Conservation (phyloP, 2,113 vertebrate species). For the Formicarius rufipectus region DNA sequence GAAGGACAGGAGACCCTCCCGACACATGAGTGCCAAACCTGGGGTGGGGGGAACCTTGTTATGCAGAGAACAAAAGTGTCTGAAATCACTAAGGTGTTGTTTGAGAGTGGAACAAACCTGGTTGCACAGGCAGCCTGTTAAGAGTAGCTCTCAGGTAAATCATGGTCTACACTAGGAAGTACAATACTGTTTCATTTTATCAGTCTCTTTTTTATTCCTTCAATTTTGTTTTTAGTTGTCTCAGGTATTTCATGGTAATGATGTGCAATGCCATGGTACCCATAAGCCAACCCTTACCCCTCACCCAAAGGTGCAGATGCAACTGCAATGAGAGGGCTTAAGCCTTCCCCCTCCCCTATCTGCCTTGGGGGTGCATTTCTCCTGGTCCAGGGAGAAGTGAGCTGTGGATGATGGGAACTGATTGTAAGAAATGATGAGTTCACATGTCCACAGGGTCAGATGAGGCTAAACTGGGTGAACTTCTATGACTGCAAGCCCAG, state of each 20-base stretch:
- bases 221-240: neutral
- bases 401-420: neutral
- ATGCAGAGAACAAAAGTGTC: neutral
- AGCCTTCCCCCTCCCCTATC: neutral
- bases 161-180: neutral
- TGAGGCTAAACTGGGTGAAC: neutral
- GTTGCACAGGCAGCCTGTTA: neutral
- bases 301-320: neutral
- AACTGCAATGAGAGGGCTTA: neutral
- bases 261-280: accelerated
- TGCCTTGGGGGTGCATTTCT: neutral
- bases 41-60: neutral
- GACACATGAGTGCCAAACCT: slow-evolving; percentile 90
- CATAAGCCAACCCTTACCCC: neutral
- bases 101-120: neutral
- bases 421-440: neutral
- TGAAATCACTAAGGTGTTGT: neutral
- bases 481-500: neutral
- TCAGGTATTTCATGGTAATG: neutral
- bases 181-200: neutral
- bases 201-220: neutral
- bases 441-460: neutral
- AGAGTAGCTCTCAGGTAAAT: neutral
- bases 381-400: neutral
- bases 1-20: slow-evolving; percentile 82